Base-by-base conservation (phyloP, 2,888 invertebrate genomes). In the Dioctria rufipes region DNA sequence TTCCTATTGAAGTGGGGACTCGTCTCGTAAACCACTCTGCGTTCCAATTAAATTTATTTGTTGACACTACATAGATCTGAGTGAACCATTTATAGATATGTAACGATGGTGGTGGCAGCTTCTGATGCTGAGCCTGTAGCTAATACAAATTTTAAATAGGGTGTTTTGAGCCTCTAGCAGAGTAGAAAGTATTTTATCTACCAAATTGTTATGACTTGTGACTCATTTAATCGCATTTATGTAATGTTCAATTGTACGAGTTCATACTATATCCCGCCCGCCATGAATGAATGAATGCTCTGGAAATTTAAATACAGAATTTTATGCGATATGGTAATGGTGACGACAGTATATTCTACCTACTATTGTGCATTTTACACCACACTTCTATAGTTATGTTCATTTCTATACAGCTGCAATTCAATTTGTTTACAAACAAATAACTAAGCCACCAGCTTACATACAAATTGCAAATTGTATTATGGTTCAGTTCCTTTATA, bases 21-120 rank as follows among this genome's bases (percentile, higher is more conserved):
- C 63, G 43, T 75, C 61, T 63, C 63, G 43, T 75, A 61, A 63
- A 73, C 58, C 77, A 77, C 63, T 63, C 77, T 25, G 51, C 40
- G 39, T 49, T 73, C 58, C 75, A 80, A 77, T 81, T 80, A 77
- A 80, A 80, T 80, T 80, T 69, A 77, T 77, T 69, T 75, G 80
- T 60, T 77, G 65, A 80, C 81, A 80, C 80, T 77, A 25, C 25
- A 80, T 65, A 63, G 73, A 60, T 60, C 73, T 13, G 58, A 60
- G 58, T 42, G 58, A 58, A 13, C 43, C 58, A 60, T 60, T 75
- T 42, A 25, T 25, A 25, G 25, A 25, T 25, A 25, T 25, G 25
- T 25, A 75, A 13, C 73, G 63, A 25, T 25, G 75, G 25, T 37
- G 58, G 63, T 78, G 81, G 71, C 75, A 81, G 61, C 73, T 77